These are phyloP conservation scores for Apodemus sylvaticus DNA, from an alignment of 2,113 vertebrate species.

Conservation along the genomic window DNA sequence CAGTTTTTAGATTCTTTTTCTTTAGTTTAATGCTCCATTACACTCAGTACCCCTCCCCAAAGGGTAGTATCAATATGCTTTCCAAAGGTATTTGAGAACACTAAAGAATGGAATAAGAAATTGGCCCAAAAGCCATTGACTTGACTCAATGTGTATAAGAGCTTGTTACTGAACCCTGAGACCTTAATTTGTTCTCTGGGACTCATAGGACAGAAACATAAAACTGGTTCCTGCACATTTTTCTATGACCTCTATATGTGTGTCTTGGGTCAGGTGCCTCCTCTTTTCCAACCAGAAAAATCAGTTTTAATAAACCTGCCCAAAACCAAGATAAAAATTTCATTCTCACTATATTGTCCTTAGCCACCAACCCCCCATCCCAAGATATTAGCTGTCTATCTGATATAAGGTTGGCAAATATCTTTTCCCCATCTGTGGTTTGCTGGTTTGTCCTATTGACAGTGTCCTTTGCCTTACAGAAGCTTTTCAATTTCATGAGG, in stretches of 20 bases:
- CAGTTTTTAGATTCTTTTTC: not conserved
- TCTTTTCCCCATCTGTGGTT: too few species aligned
- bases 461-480: too few species aligned
- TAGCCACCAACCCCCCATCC: not conserved
- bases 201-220: not conserved
- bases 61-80: not conserved
- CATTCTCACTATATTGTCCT: not conserved
- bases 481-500: too few species aligned
- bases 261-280: not conserved
- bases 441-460: too few species aligned
- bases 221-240: not conserved
- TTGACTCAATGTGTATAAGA: not conserved
- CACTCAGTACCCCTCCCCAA: not conserved
- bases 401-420: too few species aligned
- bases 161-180: not conserved
- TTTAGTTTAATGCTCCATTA: too few species aligned
- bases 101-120: not conserved
- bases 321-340: not conserved
- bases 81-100: not conserved
- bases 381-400: too few species aligned
- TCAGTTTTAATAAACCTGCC: not conserved
- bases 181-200: not conserved
- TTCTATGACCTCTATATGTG: not conserved
- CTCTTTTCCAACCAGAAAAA: not conserved
- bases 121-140: not conserved